A percentile compares a stretch with the other conserved stretches of the same genome.
Evolutionary conservation across 1,140 invertebrate species (phyloP).

Genomic region (Papilio glaucus): DNA sequence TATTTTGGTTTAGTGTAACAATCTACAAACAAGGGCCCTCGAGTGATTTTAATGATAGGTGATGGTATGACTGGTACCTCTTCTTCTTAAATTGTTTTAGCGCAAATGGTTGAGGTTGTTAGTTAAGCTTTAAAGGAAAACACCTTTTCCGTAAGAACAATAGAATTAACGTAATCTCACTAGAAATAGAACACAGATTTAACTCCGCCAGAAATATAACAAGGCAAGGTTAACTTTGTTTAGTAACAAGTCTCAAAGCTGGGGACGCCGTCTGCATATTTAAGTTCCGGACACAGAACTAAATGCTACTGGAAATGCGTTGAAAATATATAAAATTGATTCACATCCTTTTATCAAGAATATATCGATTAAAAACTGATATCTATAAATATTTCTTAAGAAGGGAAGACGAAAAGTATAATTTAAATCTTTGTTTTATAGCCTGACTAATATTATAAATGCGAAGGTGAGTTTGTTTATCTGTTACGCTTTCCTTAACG

Average conservation of each 20-base stretch:
- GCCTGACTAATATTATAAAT: too few species aligned
- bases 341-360: too few species aligned
- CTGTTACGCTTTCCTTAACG: too few species aligned
- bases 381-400: too few species aligned
- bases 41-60: background rate
- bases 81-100: too few species aligned
- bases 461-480: too few species aligned
- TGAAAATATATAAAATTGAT: background rate
- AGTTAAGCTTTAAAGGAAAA: background rate
- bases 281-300: background rate
- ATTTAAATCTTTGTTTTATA: too few species aligned
- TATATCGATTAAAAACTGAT: too few species aligned
- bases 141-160: background rate
- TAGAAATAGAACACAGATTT: background rate
- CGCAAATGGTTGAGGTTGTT: background rate
- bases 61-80: too few species aligned
- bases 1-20: background rate
- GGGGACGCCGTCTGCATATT: constrained; percentile 11
- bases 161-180: background rate
- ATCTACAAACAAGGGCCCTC: background rate
- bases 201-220: background rate
- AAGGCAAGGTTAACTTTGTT: constrained; percentile 2
- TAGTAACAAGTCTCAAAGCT: constrained; percentile 27
- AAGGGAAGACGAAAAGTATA: too few species aligned
- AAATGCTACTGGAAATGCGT: constrained; percentile 3